These are phyloP conservation scores for Epinephelus moara DNA, from an alignment of 2,113 vertebrate genomes.

Conservation along the genomic window DNA sequence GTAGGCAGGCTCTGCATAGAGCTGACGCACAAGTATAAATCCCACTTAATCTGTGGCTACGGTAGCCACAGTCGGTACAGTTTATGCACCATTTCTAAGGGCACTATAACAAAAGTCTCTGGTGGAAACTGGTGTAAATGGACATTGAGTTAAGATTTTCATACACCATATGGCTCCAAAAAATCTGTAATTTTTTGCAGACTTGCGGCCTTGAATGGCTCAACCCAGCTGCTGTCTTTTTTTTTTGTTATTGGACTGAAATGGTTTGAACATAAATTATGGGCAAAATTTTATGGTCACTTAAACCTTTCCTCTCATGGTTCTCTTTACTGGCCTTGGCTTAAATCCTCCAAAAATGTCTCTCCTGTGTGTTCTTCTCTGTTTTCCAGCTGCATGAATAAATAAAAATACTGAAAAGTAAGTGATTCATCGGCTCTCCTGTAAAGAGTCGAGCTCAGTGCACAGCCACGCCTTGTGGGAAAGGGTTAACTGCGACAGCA, in stretches of 20 bases:
- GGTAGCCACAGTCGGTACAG: no score
- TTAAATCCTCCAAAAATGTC: constrained; percentile 9
- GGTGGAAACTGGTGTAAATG: no score
- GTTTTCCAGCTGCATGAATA: constrained; percentile 30
- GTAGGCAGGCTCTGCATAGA: no score
- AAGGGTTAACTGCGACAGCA: constrained; percentile 81
- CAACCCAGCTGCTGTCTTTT: not conserved
- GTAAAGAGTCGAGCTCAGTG: constrained; percentile 39
- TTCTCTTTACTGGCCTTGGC: not conserved
- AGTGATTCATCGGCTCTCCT: constrained; percentile 49
- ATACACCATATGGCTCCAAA: not conserved
- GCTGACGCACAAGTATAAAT: no score
- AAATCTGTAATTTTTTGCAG: not conserved
- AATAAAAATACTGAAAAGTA: constrained; percentile 36
- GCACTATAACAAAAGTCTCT: no score
- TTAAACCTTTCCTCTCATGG: not conserved
- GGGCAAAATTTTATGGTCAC: not conserved
- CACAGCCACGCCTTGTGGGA: constrained; percentile 56
- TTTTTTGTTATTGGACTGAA: not conserved
- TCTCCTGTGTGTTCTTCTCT: constrained; percentile 15
- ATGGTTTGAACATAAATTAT: not conserved
- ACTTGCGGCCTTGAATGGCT: not conserved
- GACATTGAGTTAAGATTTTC: no score
- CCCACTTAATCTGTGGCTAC: no score
- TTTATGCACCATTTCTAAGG: no score